Conservation (phyloP, 2,888 invertebrate species). For the Pycnomerus fuliginosus region DNA sequence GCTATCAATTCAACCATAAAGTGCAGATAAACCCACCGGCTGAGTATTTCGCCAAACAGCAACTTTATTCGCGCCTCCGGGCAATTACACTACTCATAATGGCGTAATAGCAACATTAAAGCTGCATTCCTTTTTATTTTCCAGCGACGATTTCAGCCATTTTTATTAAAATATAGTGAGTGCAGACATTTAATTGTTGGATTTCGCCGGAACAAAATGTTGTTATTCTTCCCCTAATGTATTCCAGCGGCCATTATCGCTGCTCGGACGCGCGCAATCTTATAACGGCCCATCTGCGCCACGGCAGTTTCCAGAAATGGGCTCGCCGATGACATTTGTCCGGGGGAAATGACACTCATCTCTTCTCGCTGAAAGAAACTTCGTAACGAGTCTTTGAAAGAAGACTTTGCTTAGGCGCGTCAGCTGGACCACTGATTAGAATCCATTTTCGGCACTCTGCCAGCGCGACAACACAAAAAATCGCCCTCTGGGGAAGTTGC, state of each 20-base stretch:
- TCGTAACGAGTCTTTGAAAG: slow-evolving; percentile 32
- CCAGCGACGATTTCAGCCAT: slow-evolving; percentile 11
- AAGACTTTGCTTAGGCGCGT: slow-evolving; percentile 28
- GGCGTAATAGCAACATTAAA: slow-evolving; percentile 28
- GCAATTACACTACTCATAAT: slow-evolving; percentile 10
- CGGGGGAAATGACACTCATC: slow-evolving; percentile 27
- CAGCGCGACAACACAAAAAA: slow-evolving; percentile 7
- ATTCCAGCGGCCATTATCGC: slow-evolving; percentile 24
- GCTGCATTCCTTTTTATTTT: slow-evolving; percentile 28
- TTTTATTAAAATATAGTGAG: neutral
- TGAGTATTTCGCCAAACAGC: slow-evolving; percentile 1
- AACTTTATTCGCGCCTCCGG: slow-evolving; percentile 1
- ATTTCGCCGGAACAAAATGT: neutral
- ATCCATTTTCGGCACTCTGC: slow-evolving; percentile 34
- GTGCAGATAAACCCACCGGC: slow-evolving; percentile 7
- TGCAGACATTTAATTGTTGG: neutral
- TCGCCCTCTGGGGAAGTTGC: too few species aligned
- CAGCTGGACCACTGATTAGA: slow-evolving; percentile 24
- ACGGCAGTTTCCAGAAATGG: slow-evolving; percentile 27
- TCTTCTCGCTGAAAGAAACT: slow-evolving; percentile 26
- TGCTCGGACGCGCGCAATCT: slow-evolving; percentile 23
- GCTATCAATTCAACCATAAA: slow-evolving; percentile 2
- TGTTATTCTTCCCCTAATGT: slow-evolving; percentile 19
- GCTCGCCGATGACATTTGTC: slow-evolving; percentile 26
- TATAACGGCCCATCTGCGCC: slow-evolving; percentile 27